Evolutionary conservation across 2,113 vertebrate species (phyloP).

Genomic region (Odontophorus gujanensis): DNA sequence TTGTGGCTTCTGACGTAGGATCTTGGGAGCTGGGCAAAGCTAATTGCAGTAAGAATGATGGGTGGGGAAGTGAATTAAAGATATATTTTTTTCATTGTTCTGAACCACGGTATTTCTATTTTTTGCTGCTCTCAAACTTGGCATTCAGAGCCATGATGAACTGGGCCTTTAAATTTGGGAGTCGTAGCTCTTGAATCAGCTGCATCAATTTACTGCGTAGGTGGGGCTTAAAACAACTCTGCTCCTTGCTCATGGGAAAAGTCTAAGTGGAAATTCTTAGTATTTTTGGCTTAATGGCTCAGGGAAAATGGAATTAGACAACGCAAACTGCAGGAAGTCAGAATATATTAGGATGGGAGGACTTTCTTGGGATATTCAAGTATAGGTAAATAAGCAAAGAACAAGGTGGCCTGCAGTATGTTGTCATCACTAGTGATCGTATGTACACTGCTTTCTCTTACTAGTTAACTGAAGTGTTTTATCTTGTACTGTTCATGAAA

Average conservation of each 20-base stretch:
- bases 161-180: background rate
- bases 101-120: background rate
- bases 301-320: background rate
- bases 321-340: background rate
- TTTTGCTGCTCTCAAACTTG: background rate
- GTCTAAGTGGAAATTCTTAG: background rate
- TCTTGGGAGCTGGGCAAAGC: slow-evolving; percentile 11
- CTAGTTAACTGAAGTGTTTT: fast-evolving
- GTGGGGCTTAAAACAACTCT: background rate
- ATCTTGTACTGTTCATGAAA: background rate
- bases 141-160: background rate
- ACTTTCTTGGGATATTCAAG: background rate
- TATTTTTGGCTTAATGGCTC: background rate
- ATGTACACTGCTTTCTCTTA: background rate
- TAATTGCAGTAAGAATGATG: slow-evolving; percentile 16
- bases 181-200: background rate
- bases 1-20: background rate
- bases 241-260: background rate
- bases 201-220: background rate
- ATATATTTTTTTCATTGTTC: background rate
- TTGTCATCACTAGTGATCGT: fast-evolving
- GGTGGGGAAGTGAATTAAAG: background rate
- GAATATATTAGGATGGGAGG: background rate
- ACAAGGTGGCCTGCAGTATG: background rate
- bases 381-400: background rate